Evolutionary conservation across 2,888 invertebrate species (phyloP), one percentile per base, ranked within the genome.

Genomic region (Drosophila paranaensis): DNA sequence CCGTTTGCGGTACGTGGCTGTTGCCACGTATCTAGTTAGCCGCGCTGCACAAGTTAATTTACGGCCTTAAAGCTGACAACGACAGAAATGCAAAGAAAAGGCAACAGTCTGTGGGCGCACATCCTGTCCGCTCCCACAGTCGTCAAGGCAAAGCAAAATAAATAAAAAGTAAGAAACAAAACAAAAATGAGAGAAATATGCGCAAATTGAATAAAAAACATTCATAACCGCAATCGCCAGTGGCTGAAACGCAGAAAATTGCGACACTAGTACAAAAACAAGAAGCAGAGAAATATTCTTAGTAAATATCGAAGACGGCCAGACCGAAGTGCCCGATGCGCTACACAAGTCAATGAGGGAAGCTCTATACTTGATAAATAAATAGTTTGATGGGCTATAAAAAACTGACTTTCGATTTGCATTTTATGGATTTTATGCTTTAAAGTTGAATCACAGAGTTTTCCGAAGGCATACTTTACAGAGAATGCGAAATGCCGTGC

Each of bases 201-300:
- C 67, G 69, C 66, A 81, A 81, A 81, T 81, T 73, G 71, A 81
- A 81, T 80, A 81, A 80, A 78, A 82, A 78, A 78, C 76, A 81
- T 81, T 81, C 74, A 71, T 72, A 77, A 53, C 48, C 48, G 58
- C 77, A 81, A 74, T 61, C 39, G 73, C 73, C 64, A 35, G n/a
- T 39, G 70, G 73, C 64, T 61, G 46, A 60, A 68, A 33, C 64
- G 37, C 62, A 69, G 70, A 77, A 82, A 82, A 85, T 79, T 81
- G 81, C 72, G 66, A 81, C 86, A 74, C 71, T 73, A 79, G 58
- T 77, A 66, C 67, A 85, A 85, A 73, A 71, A 70, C 20, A 71
- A 54, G 60, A 69, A 66, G 60, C 61, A 66, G 64, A 72, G 57
- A 62, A 62, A 56, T 61, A 60, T 39, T 46, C 14, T 54, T 48